A percentile compares a stretch with the other conserved stretches of the same genome.
Evolutionary conservation across 2,113 vertebrate genomes (phyloP).

Genomic region (Hirundichthys speculiger): DNA sequence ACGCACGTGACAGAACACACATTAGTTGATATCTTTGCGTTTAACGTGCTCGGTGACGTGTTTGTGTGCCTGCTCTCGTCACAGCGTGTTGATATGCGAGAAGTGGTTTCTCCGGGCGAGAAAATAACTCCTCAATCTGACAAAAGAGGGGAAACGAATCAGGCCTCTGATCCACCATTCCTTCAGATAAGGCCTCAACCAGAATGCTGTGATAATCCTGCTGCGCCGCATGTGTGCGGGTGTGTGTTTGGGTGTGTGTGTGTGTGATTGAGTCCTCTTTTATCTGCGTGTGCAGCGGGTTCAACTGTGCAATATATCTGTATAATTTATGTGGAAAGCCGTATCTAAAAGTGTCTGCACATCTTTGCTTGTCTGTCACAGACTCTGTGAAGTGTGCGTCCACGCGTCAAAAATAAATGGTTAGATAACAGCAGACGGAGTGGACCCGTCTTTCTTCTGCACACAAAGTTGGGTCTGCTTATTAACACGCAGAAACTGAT

Average conservation of each 20-base stretch:
- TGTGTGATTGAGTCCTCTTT: slow-evolving; percentile 12
- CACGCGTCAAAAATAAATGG: too few species aligned
- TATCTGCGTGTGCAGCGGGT: neutral
- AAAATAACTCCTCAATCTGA: too few species aligned
- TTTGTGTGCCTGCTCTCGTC: too few species aligned
- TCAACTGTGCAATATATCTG: too few species aligned
- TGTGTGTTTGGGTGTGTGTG: neutral
- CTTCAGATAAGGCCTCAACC: slow-evolving; percentile 42
- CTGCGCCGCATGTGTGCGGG: slow-evolving; percentile 9
- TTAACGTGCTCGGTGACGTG: slow-evolving; percentile 20
- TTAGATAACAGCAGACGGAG: too few species aligned
- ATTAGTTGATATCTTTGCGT: neutral
- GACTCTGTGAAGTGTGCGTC: neutral
- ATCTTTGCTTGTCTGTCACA: neutral
- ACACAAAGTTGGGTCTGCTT: too few species aligned
- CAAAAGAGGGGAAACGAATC: slow-evolving; percentile 34
- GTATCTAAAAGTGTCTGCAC: neutral
- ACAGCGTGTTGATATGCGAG: too few species aligned
- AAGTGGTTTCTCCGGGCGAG: too few species aligned
- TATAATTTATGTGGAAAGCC: neutral
- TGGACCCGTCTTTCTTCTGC: too few species aligned
- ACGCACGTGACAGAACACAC: too few species aligned
- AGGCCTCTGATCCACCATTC: slow-evolving; percentile 51
- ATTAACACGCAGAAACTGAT: too few species aligned
- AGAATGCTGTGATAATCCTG: slow-evolving; percentile 43